These are phyloP conservation scores for Anthophora plumipes DNA, from an alignment of 2,888 invertebrate genomes.

Conservation along the genomic window DNA sequence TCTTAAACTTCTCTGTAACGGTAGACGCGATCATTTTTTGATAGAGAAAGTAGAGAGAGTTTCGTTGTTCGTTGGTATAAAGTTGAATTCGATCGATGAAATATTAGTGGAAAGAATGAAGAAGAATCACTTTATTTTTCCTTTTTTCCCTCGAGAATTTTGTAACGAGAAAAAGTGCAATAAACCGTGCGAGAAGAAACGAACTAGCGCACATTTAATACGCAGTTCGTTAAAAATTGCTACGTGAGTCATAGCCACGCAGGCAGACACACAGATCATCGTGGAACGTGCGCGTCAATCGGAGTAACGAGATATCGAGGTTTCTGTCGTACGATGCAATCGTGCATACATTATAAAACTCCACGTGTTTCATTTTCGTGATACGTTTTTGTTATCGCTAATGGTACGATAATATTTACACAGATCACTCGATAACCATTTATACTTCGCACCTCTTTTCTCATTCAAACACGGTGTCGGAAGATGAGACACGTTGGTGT, in stretches of 20 bases:
- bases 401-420: constrained; percentile 8
- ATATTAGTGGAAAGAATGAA: too few species aligned
- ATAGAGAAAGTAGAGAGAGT: not conserved
- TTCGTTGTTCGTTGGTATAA: not conserved
- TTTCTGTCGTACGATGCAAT: constrained; percentile 17
- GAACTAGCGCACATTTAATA: not conserved
- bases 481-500: not conserved
- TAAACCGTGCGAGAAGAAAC: too few species aligned
- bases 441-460: not conserved
- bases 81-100: constrained; percentile 1
- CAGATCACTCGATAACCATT: not conserved
- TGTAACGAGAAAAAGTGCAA: too few species aligned
- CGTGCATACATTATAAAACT: not conserved
- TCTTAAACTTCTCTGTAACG: constrained; percentile 14
- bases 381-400: not conserved
- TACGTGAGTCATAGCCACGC: constrained; percentile 46
- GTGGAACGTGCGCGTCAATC: constrained; percentile 12
- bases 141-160: too few species aligned
- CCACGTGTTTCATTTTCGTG: not conserved
- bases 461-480: not conserved
- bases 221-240: constrained; percentile 23
- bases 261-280: constrained; percentile 35
- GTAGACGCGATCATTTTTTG: not conserved
- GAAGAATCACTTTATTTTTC: too few species aligned
- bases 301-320: constrained; percentile 26